Base-by-base conservation (phyloP, 2,797 vertebrate genomes). In the Spinus olivaceus region DNA sequence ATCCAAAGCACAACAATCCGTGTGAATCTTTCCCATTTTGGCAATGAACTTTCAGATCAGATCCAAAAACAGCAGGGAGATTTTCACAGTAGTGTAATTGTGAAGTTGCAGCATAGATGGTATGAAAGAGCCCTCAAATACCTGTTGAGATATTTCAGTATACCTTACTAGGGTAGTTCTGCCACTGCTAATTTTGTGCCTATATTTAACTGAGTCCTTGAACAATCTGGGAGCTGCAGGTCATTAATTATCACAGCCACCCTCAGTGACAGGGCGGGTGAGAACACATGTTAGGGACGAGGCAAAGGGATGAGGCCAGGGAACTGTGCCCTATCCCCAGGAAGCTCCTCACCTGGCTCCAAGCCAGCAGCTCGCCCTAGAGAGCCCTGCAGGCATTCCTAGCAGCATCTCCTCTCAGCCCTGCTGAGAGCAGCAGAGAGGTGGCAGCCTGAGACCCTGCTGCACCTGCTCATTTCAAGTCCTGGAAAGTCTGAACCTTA, bases 211-310 rank as follows among this genome's bases (percentile, higher is more conserved):
- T 2, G 1, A 90, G 25, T 49, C 46, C 42, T 85, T 79, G 37
- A 82, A 42, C 10, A 23, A 8, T 28, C 24, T 39, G 63, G 28
- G 33, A 64, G 10, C 21, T 41, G 22, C 54, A 86, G 54, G 54
- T 80, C 41, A 32, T 61, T 59, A 41, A 70, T 80, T 57, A 72
- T 53, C 51, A 37, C 2, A 5, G 23, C 37, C 54, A 72, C 14
- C 9, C 47, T 83, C 35, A 37, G 35, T 21, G 50, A 35, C 1
- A 2, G 44, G 27, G 17, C 0, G 0, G 22, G 37, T 15, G 6
- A 64, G n/a, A 81, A n/a, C 16, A 41, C 0, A 0, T 0, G 2
- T 17, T 24, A 50, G n/a, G 10, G 27, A 20, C 2, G 0, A 46
- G 50, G 47, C 50, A 59, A n/a, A 86, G 14, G 10, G 14, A 42